Conservation (phyloP, 2,113 vertebrate species). For the Neolamprologus ventralis region DNA sequence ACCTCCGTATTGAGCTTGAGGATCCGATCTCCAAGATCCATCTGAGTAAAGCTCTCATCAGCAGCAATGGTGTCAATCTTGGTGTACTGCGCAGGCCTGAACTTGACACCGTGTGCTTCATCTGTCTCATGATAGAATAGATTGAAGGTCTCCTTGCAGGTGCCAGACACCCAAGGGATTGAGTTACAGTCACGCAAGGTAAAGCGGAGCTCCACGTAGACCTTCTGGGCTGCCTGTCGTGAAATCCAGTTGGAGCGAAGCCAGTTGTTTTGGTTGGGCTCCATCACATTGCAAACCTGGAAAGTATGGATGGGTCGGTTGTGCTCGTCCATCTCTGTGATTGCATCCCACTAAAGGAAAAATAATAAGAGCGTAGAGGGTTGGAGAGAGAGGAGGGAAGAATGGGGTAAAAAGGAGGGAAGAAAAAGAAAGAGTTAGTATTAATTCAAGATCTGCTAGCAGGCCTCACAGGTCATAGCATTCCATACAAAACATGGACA, state of each 20-base stretch:
- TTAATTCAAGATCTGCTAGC: background rate
- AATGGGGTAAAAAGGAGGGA: background rate
- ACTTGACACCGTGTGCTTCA: slow-evolving; percentile 83
- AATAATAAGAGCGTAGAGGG: background rate
- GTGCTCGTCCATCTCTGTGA: slow-evolving; percentile 96
- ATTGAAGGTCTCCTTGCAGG: slow-evolving; percentile 96
- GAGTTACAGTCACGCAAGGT: slow-evolving; percentile 94
- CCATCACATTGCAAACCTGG: slow-evolving; percentile 96
- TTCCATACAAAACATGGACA: background rate
- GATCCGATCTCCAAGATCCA: slow-evolving; percentile 94
- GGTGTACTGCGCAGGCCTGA: slow-evolving; percentile 82
- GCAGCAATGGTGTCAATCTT: slow-evolving; percentile 96
- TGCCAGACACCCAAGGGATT: slow-evolving; percentile 92
- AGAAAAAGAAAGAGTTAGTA: background rate
- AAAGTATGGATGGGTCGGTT: slow-evolving; percentile 94
- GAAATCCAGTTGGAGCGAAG: slow-evolving; percentile 93
- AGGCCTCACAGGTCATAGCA: background rate
- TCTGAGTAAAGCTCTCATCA: slow-evolving; percentile 95
- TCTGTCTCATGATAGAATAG: slow-evolving; percentile 90
- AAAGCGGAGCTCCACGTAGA: slow-evolving; percentile 94
- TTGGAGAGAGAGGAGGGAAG: background rate
- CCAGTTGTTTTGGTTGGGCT: slow-evolving; percentile 97
- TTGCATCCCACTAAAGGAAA: slow-evolving; percentile 87
- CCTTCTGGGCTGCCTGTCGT: slow-evolving; percentile 89
- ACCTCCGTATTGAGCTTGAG: slow-evolving; percentile 95